A percentile compares a stretch with the other conserved stretches of the same genome.
phyloP scores from a whole-genome alignment of 2,888 invertebrate species.

The Volucella bombylans region DNA sequence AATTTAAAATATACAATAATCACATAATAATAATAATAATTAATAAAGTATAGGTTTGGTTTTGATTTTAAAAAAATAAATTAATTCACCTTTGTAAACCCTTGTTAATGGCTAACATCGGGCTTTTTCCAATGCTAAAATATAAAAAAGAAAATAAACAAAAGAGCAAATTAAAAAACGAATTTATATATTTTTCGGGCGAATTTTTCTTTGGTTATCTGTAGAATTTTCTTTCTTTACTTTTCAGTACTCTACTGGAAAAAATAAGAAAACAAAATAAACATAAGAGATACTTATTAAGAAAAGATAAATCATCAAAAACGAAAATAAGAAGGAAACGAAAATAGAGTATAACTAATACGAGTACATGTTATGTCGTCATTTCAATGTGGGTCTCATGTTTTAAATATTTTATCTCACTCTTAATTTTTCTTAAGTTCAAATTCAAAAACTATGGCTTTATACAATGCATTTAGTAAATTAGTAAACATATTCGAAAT shows the following conservation, averaged over 20 bases:
- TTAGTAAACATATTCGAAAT: too few species aligned
- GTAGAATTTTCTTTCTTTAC: slow-evolving; percentile 22
- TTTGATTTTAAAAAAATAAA: slow-evolving; percentile 79
- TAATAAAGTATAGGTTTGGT: slow-evolving; percentile 69
- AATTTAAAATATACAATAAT: slow-evolving; percentile 33
- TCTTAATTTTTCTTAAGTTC: too few species aligned
- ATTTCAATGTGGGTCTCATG: slow-evolving; percentile 47
- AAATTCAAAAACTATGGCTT: too few species aligned
- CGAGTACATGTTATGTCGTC: slow-evolving; percentile 27
- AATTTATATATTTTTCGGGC: slow-evolving; percentile 68
- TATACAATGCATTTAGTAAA: too few species aligned
- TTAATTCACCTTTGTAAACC: slow-evolving; percentile 90
- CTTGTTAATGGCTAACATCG: slow-evolving; percentile 91
- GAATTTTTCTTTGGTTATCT: slow-evolving; percentile 52
- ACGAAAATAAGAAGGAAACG: neutral
- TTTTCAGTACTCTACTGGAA: slow-evolving; percentile 12
- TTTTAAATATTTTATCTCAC: neutral
- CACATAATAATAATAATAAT: slow-evolving; percentile 66
- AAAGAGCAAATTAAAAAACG: slow-evolving; percentile 68
- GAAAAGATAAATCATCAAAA: slow-evolving; percentile 22
- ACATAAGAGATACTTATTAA: slow-evolving; percentile 27
- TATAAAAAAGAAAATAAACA: slow-evolving; percentile 83
- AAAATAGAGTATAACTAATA: slow-evolving; percentile 14
- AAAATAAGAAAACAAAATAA: slow-evolving; percentile 34
- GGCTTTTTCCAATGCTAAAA: slow-evolving; percentile 91